Percentiles rank a stretch among this genome's conserved stretches.
Evolutionary conservation across 2,888 invertebrate species (phyloP).

Genomic region (Cecidostiba fungosa): DNA sequence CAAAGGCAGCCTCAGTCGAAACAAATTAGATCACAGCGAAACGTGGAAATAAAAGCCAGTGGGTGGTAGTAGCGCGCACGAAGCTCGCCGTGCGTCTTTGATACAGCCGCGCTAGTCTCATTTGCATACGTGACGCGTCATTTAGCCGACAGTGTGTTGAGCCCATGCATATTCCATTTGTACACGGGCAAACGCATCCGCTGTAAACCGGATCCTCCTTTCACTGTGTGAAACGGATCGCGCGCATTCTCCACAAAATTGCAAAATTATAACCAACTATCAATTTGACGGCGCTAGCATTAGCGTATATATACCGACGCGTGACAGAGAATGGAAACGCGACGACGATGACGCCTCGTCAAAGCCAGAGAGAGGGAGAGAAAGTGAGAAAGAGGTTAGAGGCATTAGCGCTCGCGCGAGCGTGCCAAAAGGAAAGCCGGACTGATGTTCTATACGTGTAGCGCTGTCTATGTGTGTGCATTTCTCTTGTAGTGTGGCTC

Average conservation of each 20-base stretch:
- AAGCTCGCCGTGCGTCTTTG: not conserved
- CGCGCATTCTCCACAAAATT: conserved; percentile 23
- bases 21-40: not conserved
- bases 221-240: not conserved
- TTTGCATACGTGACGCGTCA: conserved; percentile 18
- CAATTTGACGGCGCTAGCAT: conserved; percentile 10
- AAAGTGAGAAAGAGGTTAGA: conserved; percentile 21
- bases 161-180: not conserved
- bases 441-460: not conserved
- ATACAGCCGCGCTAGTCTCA: not conserved
- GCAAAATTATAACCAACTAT: conserved; percentile 37
- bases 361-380: conserved; percentile 26
- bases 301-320: not conserved
- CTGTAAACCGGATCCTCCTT: not conserved
- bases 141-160: not conserved
- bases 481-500: conserved; percentile 12
- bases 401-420: not conserved
- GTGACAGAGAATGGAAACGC: not conserved
- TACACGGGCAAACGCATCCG: not conserved
- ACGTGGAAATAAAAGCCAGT: not conserved
- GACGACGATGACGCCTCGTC: not conserved
- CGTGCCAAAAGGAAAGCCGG: not conserved
- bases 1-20: not conserved
- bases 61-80: not conserved
- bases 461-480: not conserved